Percentiles rank a stretch among this genome's conserved stretches.
Conservation (phyloP, 2,797 vertebrate genomes). For the Galago senegalensis region DNA sequence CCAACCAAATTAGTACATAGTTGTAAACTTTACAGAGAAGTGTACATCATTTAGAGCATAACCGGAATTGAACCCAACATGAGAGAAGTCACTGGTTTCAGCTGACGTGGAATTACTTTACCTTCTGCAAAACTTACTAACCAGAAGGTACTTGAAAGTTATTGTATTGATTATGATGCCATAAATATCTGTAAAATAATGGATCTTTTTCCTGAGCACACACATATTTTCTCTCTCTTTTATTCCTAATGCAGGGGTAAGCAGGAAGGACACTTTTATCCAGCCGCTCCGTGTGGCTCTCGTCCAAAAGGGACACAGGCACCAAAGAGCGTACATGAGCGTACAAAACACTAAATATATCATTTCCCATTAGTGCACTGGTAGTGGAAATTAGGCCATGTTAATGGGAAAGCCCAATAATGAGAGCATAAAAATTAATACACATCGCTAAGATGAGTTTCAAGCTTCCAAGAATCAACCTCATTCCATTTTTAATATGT, state of each 20-base stretch:
- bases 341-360: constrained; percentile 70
- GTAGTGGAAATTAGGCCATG: constrained; percentile 73
- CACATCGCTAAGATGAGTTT: constrained; percentile 47
- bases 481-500: constrained; percentile 35
- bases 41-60: neutral
- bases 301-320: constrained; percentile 57
- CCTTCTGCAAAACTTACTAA: constrained; percentile 48
- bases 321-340: constrained; percentile 31
- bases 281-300: neutral
- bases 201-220: neutral
- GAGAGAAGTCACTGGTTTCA: neutral
- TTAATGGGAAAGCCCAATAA: constrained; percentile 58
- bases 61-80: neutral
- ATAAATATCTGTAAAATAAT: constrained; percentile 73
- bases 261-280: constrained; percentile 56
- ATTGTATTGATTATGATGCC: constrained; percentile 59
- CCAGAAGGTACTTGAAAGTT: constrained; percentile 58
- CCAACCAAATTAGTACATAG: neutral
- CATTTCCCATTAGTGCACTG: constrained; percentile 77
- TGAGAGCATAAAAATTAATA: constrained; percentile 73
- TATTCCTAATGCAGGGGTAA: constrained; percentile 58
- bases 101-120: neutral
- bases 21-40: neutral
- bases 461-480: constrained; percentile 69
- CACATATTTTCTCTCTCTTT: constrained; percentile 54